A percentile compares a stretch with the other conserved stretches of the same genome.
phyloP scores from a whole-genome alignment of 2,797 vertebrate genomes.

The Thripadectes ignobilis region DNA sequence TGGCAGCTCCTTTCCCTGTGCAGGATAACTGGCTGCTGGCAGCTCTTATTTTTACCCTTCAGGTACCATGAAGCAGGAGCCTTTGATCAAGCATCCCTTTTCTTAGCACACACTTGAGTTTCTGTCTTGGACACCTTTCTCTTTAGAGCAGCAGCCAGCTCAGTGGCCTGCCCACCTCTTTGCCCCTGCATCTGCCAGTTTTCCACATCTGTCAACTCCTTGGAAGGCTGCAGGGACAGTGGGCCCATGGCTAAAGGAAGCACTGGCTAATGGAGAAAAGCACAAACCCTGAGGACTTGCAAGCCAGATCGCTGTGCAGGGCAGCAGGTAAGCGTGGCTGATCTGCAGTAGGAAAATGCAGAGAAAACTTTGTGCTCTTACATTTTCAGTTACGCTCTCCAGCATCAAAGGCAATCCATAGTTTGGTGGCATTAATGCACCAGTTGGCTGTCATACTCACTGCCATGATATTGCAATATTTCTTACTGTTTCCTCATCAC shows the following conservation, averaged over 20 bases:
- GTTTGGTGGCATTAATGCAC: background rate
- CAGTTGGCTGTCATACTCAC: background rate
- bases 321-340: background rate
- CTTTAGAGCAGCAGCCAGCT: background rate
- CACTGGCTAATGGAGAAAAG: background rate
- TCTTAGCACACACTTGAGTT: fast-evolving
- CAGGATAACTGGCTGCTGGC: background rate
- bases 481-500: background rate
- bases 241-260: background rate
- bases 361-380: background rate
- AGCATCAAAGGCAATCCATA: background rate
- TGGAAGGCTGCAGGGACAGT: background rate
- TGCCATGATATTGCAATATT: background rate
- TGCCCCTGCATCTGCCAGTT: background rate
- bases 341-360: background rate
- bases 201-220: background rate
- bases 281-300: background rate
- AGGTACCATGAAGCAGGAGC: background rate
- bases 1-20: fast-evolving
- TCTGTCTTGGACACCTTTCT: background rate
- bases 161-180: background rate
- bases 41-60: background rate
- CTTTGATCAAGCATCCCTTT: background rate
- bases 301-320: background rate
- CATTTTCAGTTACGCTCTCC: background rate